Conservation (phyloP, 1,140 invertebrate genomes). For the Condylostylus longicornis region DNA sequence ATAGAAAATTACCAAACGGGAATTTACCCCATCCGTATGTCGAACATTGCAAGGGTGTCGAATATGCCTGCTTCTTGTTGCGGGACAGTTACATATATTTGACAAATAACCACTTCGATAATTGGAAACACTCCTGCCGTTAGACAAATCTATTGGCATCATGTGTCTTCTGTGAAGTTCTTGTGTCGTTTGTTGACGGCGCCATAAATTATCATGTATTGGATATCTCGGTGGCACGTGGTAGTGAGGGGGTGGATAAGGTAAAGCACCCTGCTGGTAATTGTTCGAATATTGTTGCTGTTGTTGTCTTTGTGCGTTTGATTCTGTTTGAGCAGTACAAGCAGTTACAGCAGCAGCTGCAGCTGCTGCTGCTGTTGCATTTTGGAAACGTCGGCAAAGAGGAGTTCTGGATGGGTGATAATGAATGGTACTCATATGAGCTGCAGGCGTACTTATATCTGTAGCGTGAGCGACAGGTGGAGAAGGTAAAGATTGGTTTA, state of each 20-base stretch:
- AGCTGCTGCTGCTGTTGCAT: conserved; percentile 20
- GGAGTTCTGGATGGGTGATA: background rate
- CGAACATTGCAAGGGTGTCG: conserved; percentile 11
- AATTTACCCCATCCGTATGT: conserved; percentile 21
- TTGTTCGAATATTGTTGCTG: conserved; percentile 27
- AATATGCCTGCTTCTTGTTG: conserved; percentile 19
- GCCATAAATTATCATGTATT: conserved; percentile 55
- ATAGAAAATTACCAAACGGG: background rate
- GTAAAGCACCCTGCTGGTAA: conserved; percentile 15
- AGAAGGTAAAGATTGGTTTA: conserved; percentile 16
- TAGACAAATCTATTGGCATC: conserved; percentile 28
- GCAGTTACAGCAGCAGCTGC: conserved; percentile 22
- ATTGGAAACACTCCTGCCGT: conserved; percentile 22
- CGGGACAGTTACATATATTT: conserved; percentile 24
- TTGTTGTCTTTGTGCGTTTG: conserved; percentile 18
- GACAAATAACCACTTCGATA: conserved; percentile 16
- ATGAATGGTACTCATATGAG: background rate
- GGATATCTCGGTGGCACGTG: conserved; percentile 45
- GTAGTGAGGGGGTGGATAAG: conserved; percentile 18
- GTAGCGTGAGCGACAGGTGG: conserved; percentile 13
- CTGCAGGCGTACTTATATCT: background rate
- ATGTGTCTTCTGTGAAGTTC: conserved; percentile 29
- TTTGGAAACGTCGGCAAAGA: conserved; percentile 11
- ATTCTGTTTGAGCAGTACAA: background rate
- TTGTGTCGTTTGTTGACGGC: conserved; percentile 53